These are phyloP conservation scores for Sepioteuthis lessoniana DNA, from an alignment of 2,888 invertebrate species.

Conservation along the genomic window DNA sequence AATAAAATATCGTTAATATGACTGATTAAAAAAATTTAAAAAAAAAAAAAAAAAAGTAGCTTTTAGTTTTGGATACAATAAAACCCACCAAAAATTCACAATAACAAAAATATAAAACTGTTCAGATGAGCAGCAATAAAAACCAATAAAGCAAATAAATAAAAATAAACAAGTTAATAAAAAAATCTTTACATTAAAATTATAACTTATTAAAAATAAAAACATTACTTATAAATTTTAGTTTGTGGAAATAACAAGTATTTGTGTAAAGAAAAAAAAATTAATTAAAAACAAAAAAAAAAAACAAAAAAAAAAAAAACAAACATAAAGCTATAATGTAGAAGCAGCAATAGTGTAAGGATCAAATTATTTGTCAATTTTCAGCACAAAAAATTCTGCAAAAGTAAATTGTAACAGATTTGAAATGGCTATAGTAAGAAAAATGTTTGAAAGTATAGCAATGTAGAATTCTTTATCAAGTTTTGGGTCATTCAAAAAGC, in stretches of 20 bases:
- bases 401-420: too few species aligned
- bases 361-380: too few species aligned
- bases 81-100: background rate
- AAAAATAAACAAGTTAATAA: background rate
- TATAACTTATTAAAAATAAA: background rate
- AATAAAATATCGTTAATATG: too few species aligned
- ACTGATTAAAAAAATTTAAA: too few species aligned
- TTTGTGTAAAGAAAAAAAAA: background rate
- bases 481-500: background rate
- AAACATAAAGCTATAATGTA: background rate
- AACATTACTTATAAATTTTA: background rate
- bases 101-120: background rate
- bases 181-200: background rate
- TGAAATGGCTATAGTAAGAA: background rate
- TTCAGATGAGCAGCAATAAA: background rate
- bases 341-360: too few species aligned
- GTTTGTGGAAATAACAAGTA: background rate
- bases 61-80: background rate
- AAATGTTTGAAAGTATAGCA: background rate
- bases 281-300: too few species aligned
- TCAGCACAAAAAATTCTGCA: too few species aligned
- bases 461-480: background rate
- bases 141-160: background rate
- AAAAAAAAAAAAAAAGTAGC: too few species aligned
- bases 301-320: background rate